Evolutionary conservation across 2,113 vertebrate species (phyloP), one percentile per base, ranked within the genome.

Genomic region (Heteronetta atricapilla): DNA sequence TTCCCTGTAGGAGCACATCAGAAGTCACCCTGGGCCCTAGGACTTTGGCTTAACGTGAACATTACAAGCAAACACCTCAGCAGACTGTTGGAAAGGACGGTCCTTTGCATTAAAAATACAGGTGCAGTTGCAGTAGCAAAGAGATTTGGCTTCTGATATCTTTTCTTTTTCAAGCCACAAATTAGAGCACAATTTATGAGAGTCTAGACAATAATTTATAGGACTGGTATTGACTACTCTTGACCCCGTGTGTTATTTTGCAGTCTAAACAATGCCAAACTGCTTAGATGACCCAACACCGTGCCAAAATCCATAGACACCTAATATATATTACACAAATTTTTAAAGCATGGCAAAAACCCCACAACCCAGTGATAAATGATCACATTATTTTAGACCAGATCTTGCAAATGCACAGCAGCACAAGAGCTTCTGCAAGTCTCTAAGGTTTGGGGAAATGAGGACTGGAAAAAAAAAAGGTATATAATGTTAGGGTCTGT

Each of bases 151-250:
- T 97, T 96, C 91, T 75, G 82, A 83, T 80, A 87, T 89, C 68
- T 95, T 18, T 28, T 15, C n/a, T 90, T 82, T 96, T 93, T 89
- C 66, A 81, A 88, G 92, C 82, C 92, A 96, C 94, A 97, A 97
- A 98, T 98, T 97, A 98, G 93, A 95, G 87, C 68, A 96, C 86
- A 96, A 98, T 98, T 98, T 98, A 98, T 93, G 96, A 97, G 96
- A 92, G 77, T 88, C 89, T 91, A 90, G 95, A 80, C 67, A 85
- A 94, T 93, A 98, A 98, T 98, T 98, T 97, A 98, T 97, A 94
- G 94, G 94, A 80, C 93, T 80, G 88, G 89, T 98, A 97, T 97
- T 95, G 95, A 96, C 96, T 97, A 93, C 86, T 97, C 96, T 98
- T 97, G 97, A 97, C 93, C 95, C 80, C 53, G 95, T 44, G 78